Base-by-base conservation (phyloP, 2,888 invertebrate genomes). In the Eristalinus sepulchralis region DNA sequence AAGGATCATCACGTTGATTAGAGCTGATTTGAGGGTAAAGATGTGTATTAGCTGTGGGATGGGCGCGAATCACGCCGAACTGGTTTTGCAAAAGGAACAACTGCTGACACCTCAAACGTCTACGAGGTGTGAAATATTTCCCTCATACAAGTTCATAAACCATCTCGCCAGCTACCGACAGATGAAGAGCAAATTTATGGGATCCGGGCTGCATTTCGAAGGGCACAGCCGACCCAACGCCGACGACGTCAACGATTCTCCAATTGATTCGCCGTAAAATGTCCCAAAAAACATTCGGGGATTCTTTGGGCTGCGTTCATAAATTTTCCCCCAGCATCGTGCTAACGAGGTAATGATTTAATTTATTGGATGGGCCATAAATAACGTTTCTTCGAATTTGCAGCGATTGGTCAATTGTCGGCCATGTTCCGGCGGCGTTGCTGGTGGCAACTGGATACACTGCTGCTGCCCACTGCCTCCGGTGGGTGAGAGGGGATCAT, bases 351-450 rank as follows among this genome's bases (percentile, higher is more conserved):
- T 90, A 90, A 90, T 90, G 90, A 90, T 90, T 90, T 90, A 90
- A 90, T 90, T 90, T 90, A 90, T 90, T 88, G 89, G 89, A 89
- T 88, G 89, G 83, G 88, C 90, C 88, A 90, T 90, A 90, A 90
- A 90, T 90, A 89, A 90, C 89, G 88, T 82, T 83, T 88, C 87
- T 85, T 88, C 88, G 86, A 78, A 83, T 79, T 71, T 76, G 82
- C 73, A 82, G 68, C 77, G 82, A 82, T 82, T 82, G 82, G 77
- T 27, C 77, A 85, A 73, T 82, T 82, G 82, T 85, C 64, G 82
- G 77, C 77, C 63, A 85, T 85, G 77, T 78, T 78, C 81, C 62
- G 63, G 66, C 62, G 63, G 60, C 47, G 47, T 47, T 67, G 47
- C 27, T 64, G 68, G 55, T 68, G 73, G 31, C 63, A 36, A 31